These are phyloP conservation scores for Rostratula benghalensis DNA, from an alignment of 2,113 vertebrate genomes.

Conservation along the genomic window DNA sequence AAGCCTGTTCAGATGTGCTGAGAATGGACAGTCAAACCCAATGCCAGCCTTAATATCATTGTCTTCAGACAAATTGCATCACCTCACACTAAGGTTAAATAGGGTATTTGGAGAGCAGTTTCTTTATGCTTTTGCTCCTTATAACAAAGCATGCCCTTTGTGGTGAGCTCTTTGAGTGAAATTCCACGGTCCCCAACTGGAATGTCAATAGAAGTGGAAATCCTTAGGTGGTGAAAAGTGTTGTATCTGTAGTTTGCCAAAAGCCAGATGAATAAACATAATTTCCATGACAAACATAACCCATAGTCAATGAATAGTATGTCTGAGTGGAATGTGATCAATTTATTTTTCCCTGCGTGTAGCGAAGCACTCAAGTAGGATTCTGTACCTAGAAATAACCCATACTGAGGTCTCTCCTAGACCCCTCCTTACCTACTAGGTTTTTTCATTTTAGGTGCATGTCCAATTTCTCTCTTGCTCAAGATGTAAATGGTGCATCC, in stretches of 20 bases:
- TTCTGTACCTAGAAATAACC: neutral
- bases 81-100: neutral
- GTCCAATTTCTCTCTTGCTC: neutral
- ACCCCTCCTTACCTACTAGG: neutral
- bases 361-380: neutral
- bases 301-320: neutral
- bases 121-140: neutral
- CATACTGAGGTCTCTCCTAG: neutral
- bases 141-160: neutral
- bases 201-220: conserved; percentile 11
- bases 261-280: conserved; percentile 34
- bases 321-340: neutral
- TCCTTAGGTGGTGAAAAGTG: conserved; percentile 15
- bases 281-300: conserved; percentile 17
- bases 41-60: neutral
- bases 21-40: neutral
- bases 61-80: neutral
- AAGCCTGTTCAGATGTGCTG: neutral
- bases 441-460: conserved; percentile 23
- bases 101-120: neutral
- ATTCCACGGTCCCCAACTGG: neutral
- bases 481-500: neutral
- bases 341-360: neutral
- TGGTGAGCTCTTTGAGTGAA: conserved; percentile 1
- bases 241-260: neutral